phyloP scores from a whole-genome alignment of 2,888 invertebrate species.

The Leucophenga montana region DNA sequence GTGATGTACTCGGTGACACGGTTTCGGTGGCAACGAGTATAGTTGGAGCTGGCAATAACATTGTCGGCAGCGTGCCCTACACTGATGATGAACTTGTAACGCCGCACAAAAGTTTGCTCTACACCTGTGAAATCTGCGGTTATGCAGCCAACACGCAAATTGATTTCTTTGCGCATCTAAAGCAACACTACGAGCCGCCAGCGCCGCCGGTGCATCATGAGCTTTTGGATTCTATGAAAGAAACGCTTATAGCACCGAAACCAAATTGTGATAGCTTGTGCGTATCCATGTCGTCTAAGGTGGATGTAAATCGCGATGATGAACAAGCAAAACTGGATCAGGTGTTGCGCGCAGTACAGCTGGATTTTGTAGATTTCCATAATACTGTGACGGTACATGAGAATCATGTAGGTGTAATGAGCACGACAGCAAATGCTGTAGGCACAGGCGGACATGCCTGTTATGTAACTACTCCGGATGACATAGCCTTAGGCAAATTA shows the following conservation, averaged over 20 bases:
- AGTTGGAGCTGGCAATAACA: slow-evolving; percentile 33
- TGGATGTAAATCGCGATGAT: slow-evolving; percentile 39
- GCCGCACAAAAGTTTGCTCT: slow-evolving; percentile 45
- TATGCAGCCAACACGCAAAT: slow-evolving; percentile 83
- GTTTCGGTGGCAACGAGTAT: slow-evolving; percentile 42
- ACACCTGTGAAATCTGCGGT: slow-evolving; percentile 84
- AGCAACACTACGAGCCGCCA: slow-evolving; percentile 83
- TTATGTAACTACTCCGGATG: slow-evolving; percentile 25
- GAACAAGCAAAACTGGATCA: slow-evolving; percentile 61
- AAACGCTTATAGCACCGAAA: slow-evolving; percentile 42
- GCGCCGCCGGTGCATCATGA: slow-evolving; percentile 32
- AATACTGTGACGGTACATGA: neutral
- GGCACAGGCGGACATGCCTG: neutral
- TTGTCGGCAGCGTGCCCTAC: neutral
- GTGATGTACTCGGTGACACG: slow-evolving; percentile 44
- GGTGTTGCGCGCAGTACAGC: slow-evolving; percentile 68
- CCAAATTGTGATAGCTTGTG: slow-evolving; percentile 30
- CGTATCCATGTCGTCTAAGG: neutral
- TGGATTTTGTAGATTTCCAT: slow-evolving; percentile 67
- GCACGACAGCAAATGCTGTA: neutral
- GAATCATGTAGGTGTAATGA: neutral
- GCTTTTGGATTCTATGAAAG: slow-evolving; percentile 29
- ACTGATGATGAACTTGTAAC: neutral
- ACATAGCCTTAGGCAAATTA: slow-evolving; percentile 28
- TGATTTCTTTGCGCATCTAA: slow-evolving; percentile 89